Percentiles rank a stretch among this genome's conserved stretches.
These are phyloP conservation scores for Rhineura floridana DNA, from an alignment of 2,113 vertebrate species.

Conservation along the genomic window DNA sequence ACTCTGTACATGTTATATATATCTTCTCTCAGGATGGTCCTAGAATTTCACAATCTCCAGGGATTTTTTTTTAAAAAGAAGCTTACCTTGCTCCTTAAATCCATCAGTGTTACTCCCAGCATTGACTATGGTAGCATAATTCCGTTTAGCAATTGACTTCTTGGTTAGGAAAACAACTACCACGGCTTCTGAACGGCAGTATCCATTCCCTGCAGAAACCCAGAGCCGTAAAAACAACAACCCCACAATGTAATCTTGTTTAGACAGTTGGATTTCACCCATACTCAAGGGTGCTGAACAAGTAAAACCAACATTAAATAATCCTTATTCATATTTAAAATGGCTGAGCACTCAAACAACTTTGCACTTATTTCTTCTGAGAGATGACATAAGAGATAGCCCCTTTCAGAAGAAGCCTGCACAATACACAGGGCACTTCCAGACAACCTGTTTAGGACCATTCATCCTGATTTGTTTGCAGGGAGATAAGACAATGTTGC, in stretches of 20 bases:
- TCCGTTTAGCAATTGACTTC: slow-evolving; percentile 84
- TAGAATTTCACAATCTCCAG: not conserved
- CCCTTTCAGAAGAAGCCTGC: not conserved
- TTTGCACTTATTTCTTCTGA: not conserved
- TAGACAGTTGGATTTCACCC: not conserved
- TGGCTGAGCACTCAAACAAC: not conserved
- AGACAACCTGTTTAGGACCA: too few species aligned
- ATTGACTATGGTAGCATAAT: slow-evolving; percentile 91
- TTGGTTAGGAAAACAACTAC: slow-evolving; percentile 87
- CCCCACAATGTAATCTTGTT: not conserved
- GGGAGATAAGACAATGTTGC: too few species aligned
- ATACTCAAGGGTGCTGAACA: not conserved
- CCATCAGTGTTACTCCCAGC: slow-evolving; percentile 94
- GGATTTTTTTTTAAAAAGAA: not conserved
- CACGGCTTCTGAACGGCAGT: slow-evolving; percentile 93
- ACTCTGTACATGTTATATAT: not conserved
- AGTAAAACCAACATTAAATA: not conserved
- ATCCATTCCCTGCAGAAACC: slow-evolving; percentile 84
- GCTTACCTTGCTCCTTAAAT: slow-evolving; percentile 92
- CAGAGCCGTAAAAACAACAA: slow-evolving; percentile 1
- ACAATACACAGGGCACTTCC: not conserved
- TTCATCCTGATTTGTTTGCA: too few species aligned
- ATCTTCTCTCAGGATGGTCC: not conserved
- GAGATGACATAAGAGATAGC: not conserved
- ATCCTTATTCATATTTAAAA: not conserved